Conservation (phyloP, 2,113 vertebrate species). For the Erpornis zantholeuca region DNA sequence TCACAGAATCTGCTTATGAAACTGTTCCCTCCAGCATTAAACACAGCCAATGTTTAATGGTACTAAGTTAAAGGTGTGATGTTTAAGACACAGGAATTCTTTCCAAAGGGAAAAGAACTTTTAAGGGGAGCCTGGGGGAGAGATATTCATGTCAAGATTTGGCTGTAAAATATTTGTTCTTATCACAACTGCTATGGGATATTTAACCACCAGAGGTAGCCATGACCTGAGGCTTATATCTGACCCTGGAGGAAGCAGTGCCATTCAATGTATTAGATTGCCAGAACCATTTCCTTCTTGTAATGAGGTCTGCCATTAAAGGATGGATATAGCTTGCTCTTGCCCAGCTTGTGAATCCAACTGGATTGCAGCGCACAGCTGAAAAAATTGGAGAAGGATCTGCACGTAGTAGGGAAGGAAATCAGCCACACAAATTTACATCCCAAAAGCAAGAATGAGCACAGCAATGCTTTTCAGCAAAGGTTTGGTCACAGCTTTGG, state of each 20-base stretch:
- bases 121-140: neutral
- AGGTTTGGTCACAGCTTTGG: neutral
- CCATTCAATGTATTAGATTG: neutral
- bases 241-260: neutral
- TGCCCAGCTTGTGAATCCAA: neutral
- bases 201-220: neutral
- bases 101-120: neutral
- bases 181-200: neutral
- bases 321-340: neutral
- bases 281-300: neutral
- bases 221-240: neutral
- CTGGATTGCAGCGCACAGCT: neutral
- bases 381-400: neutral
- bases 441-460: neutral
- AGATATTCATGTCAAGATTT: neutral
- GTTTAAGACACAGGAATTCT: neutral
- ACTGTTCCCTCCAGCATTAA: neutral
- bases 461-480: neutral
- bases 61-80: neutral
- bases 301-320: neutral
- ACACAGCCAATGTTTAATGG: conserved; percentile 15
- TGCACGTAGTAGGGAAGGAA: neutral
- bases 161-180: neutral
- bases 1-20: conserved; percentile 17
- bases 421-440: neutral